Conservation (phyloP, 2,113 vertebrate species). For the Delphinapterus leucas region DNA sequence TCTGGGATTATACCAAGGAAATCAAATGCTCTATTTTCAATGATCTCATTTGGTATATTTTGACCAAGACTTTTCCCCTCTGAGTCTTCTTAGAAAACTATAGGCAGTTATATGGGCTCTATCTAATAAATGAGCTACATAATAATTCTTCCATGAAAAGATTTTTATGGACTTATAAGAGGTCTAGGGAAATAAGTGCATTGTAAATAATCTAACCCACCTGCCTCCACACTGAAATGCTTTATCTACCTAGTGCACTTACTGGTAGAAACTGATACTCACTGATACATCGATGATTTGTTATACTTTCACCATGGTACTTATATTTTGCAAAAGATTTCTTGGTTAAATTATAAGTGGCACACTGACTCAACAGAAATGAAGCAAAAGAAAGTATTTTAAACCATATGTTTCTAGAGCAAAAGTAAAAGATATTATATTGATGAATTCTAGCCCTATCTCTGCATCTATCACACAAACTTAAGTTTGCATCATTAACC, state of each 20-base stretch:
- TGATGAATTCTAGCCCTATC: neutral
- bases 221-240: neutral
- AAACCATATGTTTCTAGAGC: neutral
- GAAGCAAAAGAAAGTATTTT: neutral
- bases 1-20: neutral
- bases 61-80: neutral
- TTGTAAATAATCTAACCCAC: neutral
- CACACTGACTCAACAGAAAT: neutral
- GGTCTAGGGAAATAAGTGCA: neutral
- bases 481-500: neutral
- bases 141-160: neutral
- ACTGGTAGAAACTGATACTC: neutral
- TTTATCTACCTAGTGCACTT: neutral
- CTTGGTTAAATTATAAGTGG: constrained; percentile 14
- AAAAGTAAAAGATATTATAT: neutral
- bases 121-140: neutral
- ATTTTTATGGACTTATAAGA: neutral
- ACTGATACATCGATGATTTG: neutral
- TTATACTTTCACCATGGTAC: neutral
- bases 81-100: neutral
- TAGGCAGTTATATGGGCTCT: neutral
- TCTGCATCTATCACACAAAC: neutral
- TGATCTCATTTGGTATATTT: neutral
- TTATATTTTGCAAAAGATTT: neutral
- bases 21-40: neutral